Percentiles rank a stretch among this genome's conserved stretches.
Evolutionary conservation across 2,888 invertebrate genomes (phyloP).

Genomic region (Luffia ferchaultella): DNA sequence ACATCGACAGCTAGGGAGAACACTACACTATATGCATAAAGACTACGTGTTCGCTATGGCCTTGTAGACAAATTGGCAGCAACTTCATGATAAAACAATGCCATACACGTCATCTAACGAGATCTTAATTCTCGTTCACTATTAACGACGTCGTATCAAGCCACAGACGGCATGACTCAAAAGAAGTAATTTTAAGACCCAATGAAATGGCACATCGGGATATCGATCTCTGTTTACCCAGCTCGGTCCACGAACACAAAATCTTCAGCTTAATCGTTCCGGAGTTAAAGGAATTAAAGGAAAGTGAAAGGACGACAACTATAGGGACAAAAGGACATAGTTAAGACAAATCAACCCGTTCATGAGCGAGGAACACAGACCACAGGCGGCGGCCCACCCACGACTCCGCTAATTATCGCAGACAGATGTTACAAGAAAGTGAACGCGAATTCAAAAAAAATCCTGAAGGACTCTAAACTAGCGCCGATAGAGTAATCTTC

Average conservation of each 20-base stretch:
- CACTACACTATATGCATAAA: too few species aligned
- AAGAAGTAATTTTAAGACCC: not conserved
- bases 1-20: not conserved
- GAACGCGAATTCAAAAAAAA: slow-evolving; percentile 42
- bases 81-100: too few species aligned
- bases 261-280: not conserved
- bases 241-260: not conserved
- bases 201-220: not conserved
- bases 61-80: too few species aligned
- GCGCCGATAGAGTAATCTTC: slow-evolving; percentile 50
- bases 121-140: too few species aligned
- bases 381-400: slow-evolving; percentile 41
- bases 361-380: slow-evolving; percentile 16
- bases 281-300: not conserved
- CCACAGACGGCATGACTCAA: not conserved
- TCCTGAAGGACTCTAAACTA: slow-evolving; percentile 52
- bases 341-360: not conserved
- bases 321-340: not conserved
- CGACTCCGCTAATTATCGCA: slow-evolving; percentile 37
- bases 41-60: too few species aligned
- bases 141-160: too few species aligned
- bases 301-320: not conserved
- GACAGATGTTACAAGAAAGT: slow-evolving; percentile 54
- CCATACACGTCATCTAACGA: too few species aligned
- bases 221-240: not conserved